A percentile compares a stretch with the other conserved stretches of the same genome.
These are phyloP conservation scores for Phytoseiulus persimilis DNA, from an alignment of 2,888 invertebrate genomes.

Conservation along the genomic window DNA sequence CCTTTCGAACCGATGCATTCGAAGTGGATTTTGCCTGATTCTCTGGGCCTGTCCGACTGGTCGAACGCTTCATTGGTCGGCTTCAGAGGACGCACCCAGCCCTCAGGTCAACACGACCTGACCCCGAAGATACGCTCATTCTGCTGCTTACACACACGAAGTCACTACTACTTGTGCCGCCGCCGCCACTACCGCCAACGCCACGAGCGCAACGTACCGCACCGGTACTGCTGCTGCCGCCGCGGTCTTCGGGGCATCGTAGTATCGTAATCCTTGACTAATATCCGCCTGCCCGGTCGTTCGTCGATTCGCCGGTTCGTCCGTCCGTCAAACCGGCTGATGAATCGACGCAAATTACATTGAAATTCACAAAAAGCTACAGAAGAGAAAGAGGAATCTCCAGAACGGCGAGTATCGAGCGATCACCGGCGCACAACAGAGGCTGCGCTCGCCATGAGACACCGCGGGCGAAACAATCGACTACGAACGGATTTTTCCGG, in stretches of 20 bases:
- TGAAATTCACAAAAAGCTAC: not conserved
- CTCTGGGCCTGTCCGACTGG: not conserved
- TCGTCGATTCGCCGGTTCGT: not conserved
- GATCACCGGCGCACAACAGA: not conserved
- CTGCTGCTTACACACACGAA: conserved; percentile 5
- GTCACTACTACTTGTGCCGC: not conserved
- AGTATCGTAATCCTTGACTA: not conserved
- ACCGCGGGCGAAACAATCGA: too few relatives aligned
- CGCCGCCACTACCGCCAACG: not conserved
- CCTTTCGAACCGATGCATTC: conserved; percentile 5
- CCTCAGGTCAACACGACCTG: conserved; percentile 5
- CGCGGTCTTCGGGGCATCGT: not conserved
- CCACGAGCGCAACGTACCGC: not conserved
- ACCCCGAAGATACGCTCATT: conserved; percentile 5
- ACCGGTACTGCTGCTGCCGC: not conserved
- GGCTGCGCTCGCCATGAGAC: not conserved
- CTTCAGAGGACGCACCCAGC: not conserved
- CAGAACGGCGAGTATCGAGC: not conserved
- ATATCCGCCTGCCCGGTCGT: not conserved
- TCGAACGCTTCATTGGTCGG: not conserved
- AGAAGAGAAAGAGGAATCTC: not conserved
- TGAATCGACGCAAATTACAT: not conserved
- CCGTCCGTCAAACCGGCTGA: not conserved
- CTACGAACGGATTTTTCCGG: too few relatives aligned
- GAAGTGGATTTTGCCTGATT: not conserved